phyloP scores from a whole-genome alignment of 2,113 vertebrate genomes.

The Centropus bengalensis region DNA sequence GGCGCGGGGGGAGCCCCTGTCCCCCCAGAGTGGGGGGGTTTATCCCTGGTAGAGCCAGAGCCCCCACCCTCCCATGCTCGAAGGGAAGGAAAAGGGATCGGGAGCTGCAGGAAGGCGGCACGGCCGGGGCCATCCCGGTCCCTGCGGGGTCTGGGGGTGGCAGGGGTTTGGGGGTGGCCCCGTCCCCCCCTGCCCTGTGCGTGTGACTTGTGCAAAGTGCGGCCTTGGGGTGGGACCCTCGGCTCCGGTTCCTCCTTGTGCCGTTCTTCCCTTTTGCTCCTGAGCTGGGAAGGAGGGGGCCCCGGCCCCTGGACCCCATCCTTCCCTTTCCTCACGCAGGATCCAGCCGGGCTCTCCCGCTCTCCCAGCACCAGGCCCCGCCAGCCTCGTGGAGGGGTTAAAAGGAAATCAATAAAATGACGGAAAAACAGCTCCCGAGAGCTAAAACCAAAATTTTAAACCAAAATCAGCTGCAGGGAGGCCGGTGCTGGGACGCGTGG shows the following conservation, averaged over 20 bases:
- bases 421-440: neutral
- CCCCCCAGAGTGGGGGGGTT: neutral
- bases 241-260: neutral
- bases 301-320: accelerated
- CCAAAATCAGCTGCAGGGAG: neutral
- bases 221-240: neutral
- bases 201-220: slow-evolving; percentile 23
- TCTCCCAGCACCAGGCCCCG: neutral
- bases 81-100: too few relatives aligned
- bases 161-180: neutral
- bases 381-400: neutral
- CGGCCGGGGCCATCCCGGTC: neutral
- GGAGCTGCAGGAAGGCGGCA: too few relatives aligned
- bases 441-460: neutral
- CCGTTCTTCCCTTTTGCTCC: neutral
- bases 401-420: neutral
- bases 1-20: neutral
- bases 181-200: neutral
- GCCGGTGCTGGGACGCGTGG: neutral
- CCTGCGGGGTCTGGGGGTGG: neutral
- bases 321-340: neutral
- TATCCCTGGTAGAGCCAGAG: too few relatives aligned
- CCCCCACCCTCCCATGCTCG: too few relatives aligned
- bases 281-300: neutral
- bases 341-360: neutral